phyloP scores from a whole-genome alignment of 2,113 vertebrate genomes.

The Motacilla alba region DNA sequence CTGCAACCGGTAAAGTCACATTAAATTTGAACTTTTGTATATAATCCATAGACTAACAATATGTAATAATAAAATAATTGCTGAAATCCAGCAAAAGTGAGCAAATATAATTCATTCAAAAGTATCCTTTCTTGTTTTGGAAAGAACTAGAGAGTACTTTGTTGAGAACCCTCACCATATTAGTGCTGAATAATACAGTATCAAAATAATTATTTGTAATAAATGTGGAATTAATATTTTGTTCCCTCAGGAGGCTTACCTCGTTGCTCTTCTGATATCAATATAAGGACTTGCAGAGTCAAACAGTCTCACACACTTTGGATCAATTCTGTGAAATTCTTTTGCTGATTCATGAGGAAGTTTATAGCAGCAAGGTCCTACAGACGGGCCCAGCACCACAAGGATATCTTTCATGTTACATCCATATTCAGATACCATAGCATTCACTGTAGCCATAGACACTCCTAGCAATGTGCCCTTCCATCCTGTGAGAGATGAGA shows the following conservation, averaged over 20 bases:
- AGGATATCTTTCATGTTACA: conserved; percentile 76
- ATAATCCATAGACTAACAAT: background rate
- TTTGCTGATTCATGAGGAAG: conserved; percentile 76
- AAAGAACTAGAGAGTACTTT: background rate
- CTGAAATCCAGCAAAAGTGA: background rate
- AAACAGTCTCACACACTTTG: conserved; percentile 78
- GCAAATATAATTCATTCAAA: background rate
- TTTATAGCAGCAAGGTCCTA: conserved; percentile 89
- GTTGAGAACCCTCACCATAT: background rate
- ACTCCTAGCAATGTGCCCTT: conserved; percentile 87
- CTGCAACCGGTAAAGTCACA: background rate
- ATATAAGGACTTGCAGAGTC: conserved; percentile 74
- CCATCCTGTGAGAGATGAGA: conserved; percentile 80
- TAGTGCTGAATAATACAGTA: background rate
- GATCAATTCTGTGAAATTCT: conserved; percentile 79
- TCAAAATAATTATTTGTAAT: background rate
- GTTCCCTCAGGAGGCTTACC: conserved; percentile 70
- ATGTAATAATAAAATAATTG: background rate
- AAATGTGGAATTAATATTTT: background rate
- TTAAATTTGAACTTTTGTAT: background rate
- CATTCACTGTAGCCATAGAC: conserved; percentile 85
- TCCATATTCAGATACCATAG: conserved; percentile 83
- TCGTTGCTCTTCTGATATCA: conserved; percentile 87
- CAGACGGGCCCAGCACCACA: conserved; percentile 86
- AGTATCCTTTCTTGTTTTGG: background rate